phyloP scores from a whole-genome alignment of 2,888 invertebrate species.

The Autographa gamma region DNA sequence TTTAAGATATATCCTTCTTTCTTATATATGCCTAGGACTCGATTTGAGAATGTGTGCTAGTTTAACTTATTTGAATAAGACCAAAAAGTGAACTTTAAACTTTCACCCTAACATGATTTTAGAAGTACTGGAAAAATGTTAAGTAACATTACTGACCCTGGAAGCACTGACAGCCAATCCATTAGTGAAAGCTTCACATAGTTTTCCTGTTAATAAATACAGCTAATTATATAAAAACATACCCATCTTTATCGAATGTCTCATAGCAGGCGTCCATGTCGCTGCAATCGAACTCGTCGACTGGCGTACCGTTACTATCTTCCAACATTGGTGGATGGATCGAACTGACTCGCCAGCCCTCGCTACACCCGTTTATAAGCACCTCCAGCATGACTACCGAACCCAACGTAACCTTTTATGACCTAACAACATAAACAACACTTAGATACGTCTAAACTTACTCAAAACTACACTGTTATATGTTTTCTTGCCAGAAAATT shows the following conservation, averaged over 20 bases:
- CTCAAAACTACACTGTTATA: constrained; percentile 19
- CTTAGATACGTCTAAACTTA: constrained; percentile 38
- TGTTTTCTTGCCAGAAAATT: neutral
- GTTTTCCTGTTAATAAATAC: constrained; percentile 33
- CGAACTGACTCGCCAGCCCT: constrained; percentile 79
- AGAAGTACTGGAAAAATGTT: neutral
- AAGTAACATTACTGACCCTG: neutral
- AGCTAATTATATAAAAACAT: constrained; percentile 75
- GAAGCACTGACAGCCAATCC: neutral
- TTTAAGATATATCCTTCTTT: no score
- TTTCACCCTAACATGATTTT: constrained; percentile 15
- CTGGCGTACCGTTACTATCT: constrained; percentile 78
- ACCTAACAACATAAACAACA: constrained; percentile 65
- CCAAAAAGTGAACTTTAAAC: constrained; percentile 16
- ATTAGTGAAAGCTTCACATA: neutral
- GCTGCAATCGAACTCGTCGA: constrained; percentile 88
- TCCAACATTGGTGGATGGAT: constrained; percentile 84
- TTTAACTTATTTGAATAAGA: no score
- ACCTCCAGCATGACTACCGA: constrained; percentile 79
- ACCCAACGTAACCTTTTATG: constrained; percentile 65
- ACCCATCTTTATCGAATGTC: constrained; percentile 97
- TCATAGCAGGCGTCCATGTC: constrained; percentile 97
- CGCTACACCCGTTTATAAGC: constrained; percentile 78
- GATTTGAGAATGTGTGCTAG: no score
- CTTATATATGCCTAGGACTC: no score